Evolutionary conservation across 2,113 vertebrate species (phyloP), one percentile per base, ranked within the genome.

Genomic region (Albula goreensis): DNA sequence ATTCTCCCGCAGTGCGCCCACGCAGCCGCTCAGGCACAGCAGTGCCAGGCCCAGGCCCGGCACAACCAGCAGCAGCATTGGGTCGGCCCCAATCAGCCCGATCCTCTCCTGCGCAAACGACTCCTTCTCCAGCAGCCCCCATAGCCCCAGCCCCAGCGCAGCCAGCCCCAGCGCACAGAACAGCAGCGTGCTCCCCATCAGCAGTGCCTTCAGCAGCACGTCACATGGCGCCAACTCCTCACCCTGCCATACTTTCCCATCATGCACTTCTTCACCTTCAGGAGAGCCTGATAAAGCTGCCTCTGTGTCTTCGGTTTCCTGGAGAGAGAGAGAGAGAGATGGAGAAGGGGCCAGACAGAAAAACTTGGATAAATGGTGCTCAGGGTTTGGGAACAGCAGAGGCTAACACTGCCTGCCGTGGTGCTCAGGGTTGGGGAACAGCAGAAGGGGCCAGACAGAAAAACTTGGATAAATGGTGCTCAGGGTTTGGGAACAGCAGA

Each of bases 81-180:
- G 97, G 91, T 98, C 97, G 0, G 94, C 94, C 0, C 96, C 94
- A n/a, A 97, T 92, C 0, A 91, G 88, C 0, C 49, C 85, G 3
- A 96, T 93, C 81, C 89, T 93, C 17, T 94, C 93, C 17, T 91
- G 93, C 5, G 90, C 87, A 25, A 96, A 94, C 0, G 95, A 96
- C 60, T 95, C 94, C 88, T 97, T 98, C 89, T 93, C 94, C 10
- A 96, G 82, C 77, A 99, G 95, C 50, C 97, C 98, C 98, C 98
- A 98, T 48, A 98, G 85, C 7, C 97, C 97, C 0, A 96, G 8
- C 0, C 91, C 92, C 10, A 99, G 92, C 51, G 91, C 83, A 80
- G 95, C 74, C 25, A 97, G 92, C 25, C 97, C 96, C 78, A 97
- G 88, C 49, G 96, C 90, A 11, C 96, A 95, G 92, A 98, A 96